A percentile compares a stretch with the other conserved stretches of the same genome.
Evolutionary conservation across 2,888 invertebrate genomes (phyloP).

Genomic region (Cancer borealis): DNA sequence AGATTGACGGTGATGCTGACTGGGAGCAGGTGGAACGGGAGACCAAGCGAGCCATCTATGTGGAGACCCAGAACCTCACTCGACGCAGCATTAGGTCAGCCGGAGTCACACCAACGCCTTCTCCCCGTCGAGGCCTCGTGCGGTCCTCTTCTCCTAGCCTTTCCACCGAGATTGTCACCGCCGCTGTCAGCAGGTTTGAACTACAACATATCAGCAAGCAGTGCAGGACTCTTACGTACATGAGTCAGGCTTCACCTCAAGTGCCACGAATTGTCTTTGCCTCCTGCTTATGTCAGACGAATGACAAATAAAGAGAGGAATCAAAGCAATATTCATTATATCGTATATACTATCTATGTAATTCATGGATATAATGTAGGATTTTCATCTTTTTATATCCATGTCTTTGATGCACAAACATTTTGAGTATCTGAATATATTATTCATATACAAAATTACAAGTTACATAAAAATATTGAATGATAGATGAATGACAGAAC

Average conservation of each 20-base stretch:
- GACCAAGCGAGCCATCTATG: constrained; percentile 83
- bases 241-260: too few species aligned
- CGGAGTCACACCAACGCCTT: not conserved
- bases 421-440: not conserved
- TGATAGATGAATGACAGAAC: too few species aligned
- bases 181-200: not conserved
- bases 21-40: constrained; percentile 88
- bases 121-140: not conserved
- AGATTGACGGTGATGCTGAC: constrained; percentile 94
- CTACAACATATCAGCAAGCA: not conserved
- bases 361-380: not conserved
- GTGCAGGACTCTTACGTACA: not conserved
- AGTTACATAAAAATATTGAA: too few species aligned
- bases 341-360: not conserved
- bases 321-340: not conserved
- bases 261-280: not conserved
- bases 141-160: not conserved
- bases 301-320: not conserved
- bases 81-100: constrained; percentile 58
- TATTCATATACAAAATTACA: too few species aligned
- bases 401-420: not conserved
- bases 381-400: not conserved
- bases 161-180: not conserved
- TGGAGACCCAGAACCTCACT: constrained; percentile 73
- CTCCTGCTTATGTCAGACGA: not conserved